A percentile compares a stretch with the other conserved stretches of the same genome.
These are phyloP conservation scores for Sphaerophoria taeniata DNA, from an alignment of 2,888 invertebrate species.

Conservation along the genomic window DNA sequence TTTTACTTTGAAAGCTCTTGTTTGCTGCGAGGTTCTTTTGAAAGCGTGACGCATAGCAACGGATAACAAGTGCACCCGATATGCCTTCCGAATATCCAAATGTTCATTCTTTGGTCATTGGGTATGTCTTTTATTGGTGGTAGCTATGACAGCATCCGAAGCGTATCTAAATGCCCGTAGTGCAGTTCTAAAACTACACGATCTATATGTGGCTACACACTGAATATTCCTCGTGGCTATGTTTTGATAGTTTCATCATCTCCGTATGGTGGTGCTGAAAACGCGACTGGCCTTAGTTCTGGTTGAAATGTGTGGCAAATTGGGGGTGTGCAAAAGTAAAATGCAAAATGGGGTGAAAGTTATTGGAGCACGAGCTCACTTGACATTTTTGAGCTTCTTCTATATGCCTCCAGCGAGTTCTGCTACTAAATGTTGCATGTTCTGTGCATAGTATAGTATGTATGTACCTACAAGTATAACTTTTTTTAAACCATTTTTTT, in stretches of 20 bases:
- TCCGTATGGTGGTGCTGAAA: not conserved
- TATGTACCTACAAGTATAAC: not conserved
- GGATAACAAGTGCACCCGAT: constrained; percentile 32
- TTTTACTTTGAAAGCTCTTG: not conserved
- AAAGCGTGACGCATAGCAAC: constrained; percentile 1
- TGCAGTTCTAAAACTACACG: constrained; percentile 22
- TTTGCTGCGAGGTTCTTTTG: not conserved
- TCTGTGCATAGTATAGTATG: not conserved
- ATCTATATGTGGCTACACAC: constrained; percentile 9
- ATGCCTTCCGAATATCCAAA: constrained; percentile 26
- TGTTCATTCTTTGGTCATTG: constrained; percentile 52
- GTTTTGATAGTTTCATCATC: constrained; percentile 40
- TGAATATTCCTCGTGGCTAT: constrained; percentile 2
- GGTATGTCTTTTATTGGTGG: constrained; percentile 44
- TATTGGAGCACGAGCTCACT: constrained; percentile 33
- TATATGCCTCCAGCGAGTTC: constrained; percentile 2
- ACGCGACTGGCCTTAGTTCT: constrained; percentile 10
- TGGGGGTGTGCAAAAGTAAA: not conserved
- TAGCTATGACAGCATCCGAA: constrained; percentile 41
- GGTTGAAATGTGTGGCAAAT: constrained; percentile 47
- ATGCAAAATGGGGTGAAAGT: constrained; percentile 25
- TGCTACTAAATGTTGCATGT: not conserved
- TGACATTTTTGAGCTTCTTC: constrained; percentile 25
- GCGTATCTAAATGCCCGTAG: constrained; percentile 41
- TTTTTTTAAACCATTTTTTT: not conserved